Evolutionary conservation across 23 tunicate genomes (phyloP).

Genomic region (Aplidium turbinatum): DNA sequence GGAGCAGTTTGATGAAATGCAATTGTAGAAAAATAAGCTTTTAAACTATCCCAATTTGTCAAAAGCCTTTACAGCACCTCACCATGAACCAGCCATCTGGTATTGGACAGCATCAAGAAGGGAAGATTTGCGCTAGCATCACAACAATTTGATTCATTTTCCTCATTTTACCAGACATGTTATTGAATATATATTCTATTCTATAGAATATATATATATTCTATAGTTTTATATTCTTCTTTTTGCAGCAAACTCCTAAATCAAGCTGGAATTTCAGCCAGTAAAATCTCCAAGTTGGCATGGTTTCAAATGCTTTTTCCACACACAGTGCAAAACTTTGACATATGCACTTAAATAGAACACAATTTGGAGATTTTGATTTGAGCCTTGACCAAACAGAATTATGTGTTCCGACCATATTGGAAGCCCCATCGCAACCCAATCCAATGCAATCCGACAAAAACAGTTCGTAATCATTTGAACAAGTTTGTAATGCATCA

Average conservation of each 20-base stretch:
- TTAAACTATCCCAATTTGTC: too few species aligned
- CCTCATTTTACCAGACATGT: too few species aligned
- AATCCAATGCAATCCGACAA: slow-evolving; percentile 25
- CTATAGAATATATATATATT: too few species aligned
- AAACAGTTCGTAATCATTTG: not conserved
- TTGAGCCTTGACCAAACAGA: slow-evolving; percentile 36
- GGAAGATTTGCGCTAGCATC: too few species aligned
- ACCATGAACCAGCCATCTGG: too few species aligned
- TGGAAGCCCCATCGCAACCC: slow-evolving; percentile 31
- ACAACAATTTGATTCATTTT: too few species aligned
- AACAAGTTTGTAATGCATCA: not conserved
- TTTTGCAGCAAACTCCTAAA: slow-evolving; percentile 18
- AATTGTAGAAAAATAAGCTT: too few species aligned
- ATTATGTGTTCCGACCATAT: slow-evolving; percentile 23
- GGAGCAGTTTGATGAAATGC: too few species aligned
- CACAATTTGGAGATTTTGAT: slow-evolving; percentile 17
- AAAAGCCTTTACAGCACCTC: too few species aligned
- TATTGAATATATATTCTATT: too few species aligned
- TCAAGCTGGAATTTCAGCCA: slow-evolving; percentile 21
- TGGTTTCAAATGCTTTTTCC: slow-evolving; percentile 2
- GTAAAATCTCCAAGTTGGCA: slow-evolving; percentile 7
- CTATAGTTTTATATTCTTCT: slow-evolving; percentile 15
- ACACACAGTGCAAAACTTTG: slow-evolving; percentile 22
- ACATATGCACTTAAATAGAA: slow-evolving; percentile 15
- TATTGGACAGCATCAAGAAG: too few species aligned